Evolutionary conservation across 2,113 vertebrate species (phyloP), one percentile per base, ranked within the genome.

Genomic region (Embiotoca jacksoni): DNA sequence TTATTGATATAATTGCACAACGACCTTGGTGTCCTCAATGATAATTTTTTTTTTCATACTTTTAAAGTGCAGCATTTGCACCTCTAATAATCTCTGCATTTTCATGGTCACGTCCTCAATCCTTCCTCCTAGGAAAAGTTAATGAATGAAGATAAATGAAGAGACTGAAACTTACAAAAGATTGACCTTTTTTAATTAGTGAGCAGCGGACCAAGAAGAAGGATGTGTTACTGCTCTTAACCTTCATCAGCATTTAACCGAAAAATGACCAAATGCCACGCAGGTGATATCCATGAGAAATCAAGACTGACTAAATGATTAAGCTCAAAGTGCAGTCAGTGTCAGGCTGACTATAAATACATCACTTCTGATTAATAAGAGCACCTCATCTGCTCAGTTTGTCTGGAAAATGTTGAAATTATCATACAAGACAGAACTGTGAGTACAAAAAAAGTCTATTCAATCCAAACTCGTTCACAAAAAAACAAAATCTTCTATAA

Each of bases 21-120:
- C 7, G 53, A 58, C 54, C 62, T 41, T 14, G 23, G 33, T 52
- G 54, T 58, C 33, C 1, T 50, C 44, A 37, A 35, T 53, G 44
- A n/a, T 75, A 13, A 9, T 11, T 3, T 2, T 44, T 44, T 44
- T 54, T 75, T 50, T 58, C 23, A n/a, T 57, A 16, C 14, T 50
- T 32, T 75, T 16, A 41, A 61, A 61, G n/a, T 44, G 41, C 41
- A 44, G 41, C 41, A 32, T 7, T 52, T 36, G 63, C 15, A 50
- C n/a, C 5, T 75, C 9, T 44, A 49, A 75, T 57, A 36, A 10
- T 36, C 54, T 56, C 47, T 31, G 44, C 7, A 7, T 13, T 49
- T n/a, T 56, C 49, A 37, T 47, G 31, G 41, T 49, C 72, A 56
- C 5, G 7, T 16, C 47, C 47, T 61, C 32, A 66, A 58, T 75